phyloP scores from a whole-genome alignment of 2,113 vertebrate genomes.

The Recurvirostra avosetta region DNA sequence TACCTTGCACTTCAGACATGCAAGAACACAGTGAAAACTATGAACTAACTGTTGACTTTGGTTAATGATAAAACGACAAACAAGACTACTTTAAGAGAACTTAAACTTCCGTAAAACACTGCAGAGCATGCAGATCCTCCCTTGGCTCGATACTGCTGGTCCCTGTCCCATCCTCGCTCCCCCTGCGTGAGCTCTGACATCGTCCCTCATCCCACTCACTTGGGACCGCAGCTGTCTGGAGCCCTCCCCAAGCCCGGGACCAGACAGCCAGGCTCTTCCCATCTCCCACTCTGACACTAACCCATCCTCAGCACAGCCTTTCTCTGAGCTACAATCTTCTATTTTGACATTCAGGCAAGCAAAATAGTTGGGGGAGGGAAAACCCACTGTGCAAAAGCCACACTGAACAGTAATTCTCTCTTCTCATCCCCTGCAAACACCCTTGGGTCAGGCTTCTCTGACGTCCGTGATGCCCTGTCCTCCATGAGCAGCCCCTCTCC shows the following conservation, averaged over 20 bases:
- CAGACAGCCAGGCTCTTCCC: neutral
- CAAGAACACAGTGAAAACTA: neutral
- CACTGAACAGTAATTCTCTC: neutral
- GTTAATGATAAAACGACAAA: neutral
- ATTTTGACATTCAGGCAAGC: neutral
- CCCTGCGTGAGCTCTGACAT: neutral
- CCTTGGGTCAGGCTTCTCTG: neutral
- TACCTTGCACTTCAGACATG: neutral
- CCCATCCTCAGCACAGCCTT: neutral
- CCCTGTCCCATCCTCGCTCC: neutral
- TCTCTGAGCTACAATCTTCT: neutral
- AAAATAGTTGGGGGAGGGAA: neutral
- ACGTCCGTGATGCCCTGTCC: neutral
- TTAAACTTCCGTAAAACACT: neutral
- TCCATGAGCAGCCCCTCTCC: neutral
- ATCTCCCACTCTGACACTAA: neutral
- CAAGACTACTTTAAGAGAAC: neutral
- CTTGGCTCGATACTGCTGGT: neutral
- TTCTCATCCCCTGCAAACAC: neutral
- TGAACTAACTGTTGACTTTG: neutral
- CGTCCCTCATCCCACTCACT: neutral
- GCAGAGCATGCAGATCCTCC: neutral
- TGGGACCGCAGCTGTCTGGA: rapidly evolving
- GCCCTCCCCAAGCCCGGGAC: neutral
- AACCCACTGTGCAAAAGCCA: neutral